Conservation (phyloP, 1,140 invertebrate genomes). For the Polypedilum pembai region DNA sequence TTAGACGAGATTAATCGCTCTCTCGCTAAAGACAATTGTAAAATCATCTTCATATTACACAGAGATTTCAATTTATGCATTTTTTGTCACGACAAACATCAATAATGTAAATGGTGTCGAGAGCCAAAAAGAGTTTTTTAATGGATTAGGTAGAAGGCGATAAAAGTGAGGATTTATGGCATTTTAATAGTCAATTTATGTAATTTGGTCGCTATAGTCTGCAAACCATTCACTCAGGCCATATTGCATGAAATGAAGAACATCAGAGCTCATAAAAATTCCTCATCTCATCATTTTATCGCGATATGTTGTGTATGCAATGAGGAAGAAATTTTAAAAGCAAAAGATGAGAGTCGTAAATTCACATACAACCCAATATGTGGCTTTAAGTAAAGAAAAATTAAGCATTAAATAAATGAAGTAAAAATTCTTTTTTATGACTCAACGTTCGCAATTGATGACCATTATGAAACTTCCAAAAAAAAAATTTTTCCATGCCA, state of each 20-base stretch:
- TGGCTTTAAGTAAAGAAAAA: too few species aligned
- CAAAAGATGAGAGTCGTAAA: too few species aligned
- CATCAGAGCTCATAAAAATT: not conserved
- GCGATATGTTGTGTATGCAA: too few species aligned
- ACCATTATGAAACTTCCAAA: too few species aligned
- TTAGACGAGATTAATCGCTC: not conserved
- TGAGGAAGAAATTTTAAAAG: too few species aligned
- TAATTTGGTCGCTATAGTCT: slow-evolving; percentile 21
- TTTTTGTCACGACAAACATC: not conserved
- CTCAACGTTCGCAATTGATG: too few species aligned
- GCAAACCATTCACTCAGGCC: not conserved
- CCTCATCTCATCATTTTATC: not conserved
- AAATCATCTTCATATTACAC: not conserved
- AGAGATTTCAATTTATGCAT: not conserved
- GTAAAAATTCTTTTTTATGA: too few species aligned
- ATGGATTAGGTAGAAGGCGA: not conserved
- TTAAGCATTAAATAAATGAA: too few species aligned
- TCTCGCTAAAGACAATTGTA: not conserved
- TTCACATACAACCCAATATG: too few species aligned
- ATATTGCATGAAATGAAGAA: not conserved
- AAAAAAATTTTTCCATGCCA: too few species aligned
- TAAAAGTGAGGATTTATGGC: not conserved
- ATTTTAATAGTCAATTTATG: slow-evolving; percentile 22
- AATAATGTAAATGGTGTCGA: not conserved
- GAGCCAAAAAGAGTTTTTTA: not conserved